These are phyloP conservation scores for Pachyuromys duprasi DNA, from an alignment of 2,797 vertebrate species.

Conservation along the genomic window DNA sequence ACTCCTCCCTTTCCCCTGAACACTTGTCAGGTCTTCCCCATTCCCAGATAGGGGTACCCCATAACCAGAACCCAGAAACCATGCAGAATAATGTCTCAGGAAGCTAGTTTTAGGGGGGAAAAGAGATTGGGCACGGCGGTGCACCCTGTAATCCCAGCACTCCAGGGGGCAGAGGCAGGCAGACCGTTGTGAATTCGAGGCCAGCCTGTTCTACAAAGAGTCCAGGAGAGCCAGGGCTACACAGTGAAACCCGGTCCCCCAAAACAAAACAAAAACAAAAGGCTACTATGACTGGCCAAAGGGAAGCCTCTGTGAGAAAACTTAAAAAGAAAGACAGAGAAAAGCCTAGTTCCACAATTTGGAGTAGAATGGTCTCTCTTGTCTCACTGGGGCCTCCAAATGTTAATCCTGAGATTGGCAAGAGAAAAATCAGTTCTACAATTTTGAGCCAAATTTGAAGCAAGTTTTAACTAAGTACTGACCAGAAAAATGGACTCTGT, in stretches of 20 bases:
- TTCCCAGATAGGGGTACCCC: neutral
- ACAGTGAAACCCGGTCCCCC: no score
- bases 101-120: no score
- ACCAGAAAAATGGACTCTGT: neutral
- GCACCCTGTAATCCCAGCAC: no score
- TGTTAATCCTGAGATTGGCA: neutral
- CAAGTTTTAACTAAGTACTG: neutral
- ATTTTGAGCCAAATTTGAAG: no score
- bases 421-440: neutral
- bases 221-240: no score
- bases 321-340: neutral
- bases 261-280: neutral
- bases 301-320: neutral
- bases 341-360: neutral
- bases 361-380: neutral
- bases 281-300: neutral
- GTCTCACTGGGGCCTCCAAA: neutral
- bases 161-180: no score
- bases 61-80: neutral
- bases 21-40: neutral
- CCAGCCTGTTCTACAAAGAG: no score
- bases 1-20: neutral
- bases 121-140: no score
- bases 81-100: neutral
- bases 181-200: no score